phyloP scores from a whole-genome alignment of 2,113 vertebrate genomes.

The Elanoides forficatus region DNA sequence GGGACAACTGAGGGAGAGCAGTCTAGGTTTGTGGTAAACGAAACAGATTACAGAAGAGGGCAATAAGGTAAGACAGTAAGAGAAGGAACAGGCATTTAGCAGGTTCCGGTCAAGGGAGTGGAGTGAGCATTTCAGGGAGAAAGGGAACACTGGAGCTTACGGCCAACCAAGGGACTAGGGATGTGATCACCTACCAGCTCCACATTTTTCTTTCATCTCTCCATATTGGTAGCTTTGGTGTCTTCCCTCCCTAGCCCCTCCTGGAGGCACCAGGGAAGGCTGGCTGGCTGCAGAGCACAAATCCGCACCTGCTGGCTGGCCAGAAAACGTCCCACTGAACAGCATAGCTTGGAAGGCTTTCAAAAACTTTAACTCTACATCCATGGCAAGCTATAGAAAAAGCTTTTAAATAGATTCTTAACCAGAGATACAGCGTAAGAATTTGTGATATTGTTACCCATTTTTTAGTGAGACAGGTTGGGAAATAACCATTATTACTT shows the following conservation, averaged over 20 bases:
- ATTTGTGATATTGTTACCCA: neutral
- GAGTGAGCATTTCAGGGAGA: neutral
- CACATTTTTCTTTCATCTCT: neutral
- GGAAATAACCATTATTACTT: neutral
- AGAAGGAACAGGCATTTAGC: neutral
- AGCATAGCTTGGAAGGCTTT: neutral
- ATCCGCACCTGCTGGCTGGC: neutral
- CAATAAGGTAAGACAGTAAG: neutral
- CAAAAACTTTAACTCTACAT: neutral
- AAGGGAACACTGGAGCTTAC: neutral
- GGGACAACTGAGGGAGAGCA: neutral
- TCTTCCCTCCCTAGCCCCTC: neutral
- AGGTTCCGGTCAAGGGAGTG: neutral
- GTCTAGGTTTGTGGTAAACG: neutral
- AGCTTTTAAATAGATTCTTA: neutral
- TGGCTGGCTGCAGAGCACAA: neutral
- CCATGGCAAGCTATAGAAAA: neutral
- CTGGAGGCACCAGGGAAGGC: neutral
- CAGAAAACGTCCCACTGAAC: neutral
- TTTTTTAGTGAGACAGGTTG: neutral
- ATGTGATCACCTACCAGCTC: neutral
- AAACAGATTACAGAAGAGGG: neutral
- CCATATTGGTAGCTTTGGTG: accelerated
- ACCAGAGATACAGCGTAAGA: neutral
- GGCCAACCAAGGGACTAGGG: neutral